Evolutionary conservation across 2,113 vertebrate species (phyloP), one percentile per base, ranked within the genome.

Genomic region (Seriola aureovittata): DNA sequence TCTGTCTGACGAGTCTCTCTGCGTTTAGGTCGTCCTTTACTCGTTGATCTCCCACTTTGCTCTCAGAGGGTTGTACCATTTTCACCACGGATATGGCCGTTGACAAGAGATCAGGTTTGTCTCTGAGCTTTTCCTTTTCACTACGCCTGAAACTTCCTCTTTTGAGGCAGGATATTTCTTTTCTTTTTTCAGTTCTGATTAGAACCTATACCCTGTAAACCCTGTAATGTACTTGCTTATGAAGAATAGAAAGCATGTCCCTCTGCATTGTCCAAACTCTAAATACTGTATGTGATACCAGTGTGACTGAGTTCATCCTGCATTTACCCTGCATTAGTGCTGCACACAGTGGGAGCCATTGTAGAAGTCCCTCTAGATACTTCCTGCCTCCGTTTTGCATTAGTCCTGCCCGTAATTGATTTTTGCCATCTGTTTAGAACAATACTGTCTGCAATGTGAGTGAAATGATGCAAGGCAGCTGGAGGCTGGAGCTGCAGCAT

Each of bases 311-410:
- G 5, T 67, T 67, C 6, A 42, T 65, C 52, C 16, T 52, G 40
- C 25, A 44, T 85, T 66, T 21, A 44, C 16, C 17, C 16, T 4
- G 19, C 38, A 59, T 59, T 12, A 60, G 1, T 0, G 17, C 23
- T 19, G 57, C 55, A 70, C 23, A 65, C 76, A 82, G 1, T 34
- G 50, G 58, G 23, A 69, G 14, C 25, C 57, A 57, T 63, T 79
- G 64, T 60, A 32, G 8, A 21, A 60, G 16, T 58, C 29, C 23
- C 36, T 62, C 29, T 32, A 9, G 48, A 76, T 34, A n/a, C 16
- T 66, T 70, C 52, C 36, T 40, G 52, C 29, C 46, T 60, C 55
- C 8, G 8, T 54, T 74, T 21, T 44, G 40, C 65, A 44, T 71
- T 65, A 38, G 50, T 75, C n/a, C 21, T 21, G 29, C 59, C 12